Conservation (phyloP, 2,113 vertebrate species). For the Saimiri boliviensis region DNA sequence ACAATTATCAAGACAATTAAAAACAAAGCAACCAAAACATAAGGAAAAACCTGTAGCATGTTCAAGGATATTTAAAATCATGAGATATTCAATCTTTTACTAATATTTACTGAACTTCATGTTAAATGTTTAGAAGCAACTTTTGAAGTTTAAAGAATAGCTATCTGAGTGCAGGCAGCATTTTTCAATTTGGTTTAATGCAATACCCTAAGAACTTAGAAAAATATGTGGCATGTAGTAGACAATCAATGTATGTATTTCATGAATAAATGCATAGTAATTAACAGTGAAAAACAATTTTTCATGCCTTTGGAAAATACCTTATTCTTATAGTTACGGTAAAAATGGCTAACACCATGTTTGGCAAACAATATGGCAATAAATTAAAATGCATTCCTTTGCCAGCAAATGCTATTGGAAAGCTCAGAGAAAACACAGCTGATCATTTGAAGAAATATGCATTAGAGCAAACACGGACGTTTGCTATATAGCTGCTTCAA, state of each 20-base stretch:
- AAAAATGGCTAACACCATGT: neutral
- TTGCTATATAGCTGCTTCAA: neutral
- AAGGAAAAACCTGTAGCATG: neutral
- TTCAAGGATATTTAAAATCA: conserved; percentile 5
- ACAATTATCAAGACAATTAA: neutral
- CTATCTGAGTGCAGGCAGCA: neutral
- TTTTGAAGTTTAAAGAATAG: conserved; percentile 34
- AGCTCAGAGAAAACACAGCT: conserved; percentile 1
- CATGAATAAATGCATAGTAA: neutral
- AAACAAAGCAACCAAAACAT: neutral
- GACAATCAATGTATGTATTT: neutral
- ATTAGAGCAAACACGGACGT: neutral
- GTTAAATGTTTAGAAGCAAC: conserved; percentile 10
- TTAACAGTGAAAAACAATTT: neutral
- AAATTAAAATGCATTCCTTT: neutral
- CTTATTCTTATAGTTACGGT: neutral
- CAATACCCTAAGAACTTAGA: neutral
- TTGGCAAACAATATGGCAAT: neutral
- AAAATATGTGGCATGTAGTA: neutral
- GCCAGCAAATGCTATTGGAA: neutral
- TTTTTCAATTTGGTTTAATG: conserved; percentile 3
- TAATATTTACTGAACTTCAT: neutral
- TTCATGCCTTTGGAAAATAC: neutral
- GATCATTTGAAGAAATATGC: neutral
- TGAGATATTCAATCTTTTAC: neutral